phyloP scores from a whole-genome alignment of 2,113 vertebrate genomes.

The Hydropotes inermis region DNA sequence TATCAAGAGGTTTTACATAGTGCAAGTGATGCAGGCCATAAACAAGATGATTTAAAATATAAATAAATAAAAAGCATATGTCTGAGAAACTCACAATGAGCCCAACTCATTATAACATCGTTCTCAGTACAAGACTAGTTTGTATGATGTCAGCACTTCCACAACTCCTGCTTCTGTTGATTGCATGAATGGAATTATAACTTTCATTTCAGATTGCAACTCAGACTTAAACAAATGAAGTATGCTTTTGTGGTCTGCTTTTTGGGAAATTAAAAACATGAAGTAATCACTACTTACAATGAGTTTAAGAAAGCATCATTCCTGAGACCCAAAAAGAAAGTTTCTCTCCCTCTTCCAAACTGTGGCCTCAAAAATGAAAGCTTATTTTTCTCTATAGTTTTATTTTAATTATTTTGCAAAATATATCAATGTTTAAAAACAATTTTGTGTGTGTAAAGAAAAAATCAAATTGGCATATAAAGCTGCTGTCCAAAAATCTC shows the following conservation, averaged over 20 bases:
- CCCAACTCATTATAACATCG: constrained; percentile 49
- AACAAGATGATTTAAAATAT: constrained; percentile 65
- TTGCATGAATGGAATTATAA: constrained; percentile 62
- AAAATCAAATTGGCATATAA: background rate
- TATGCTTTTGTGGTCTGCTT: background rate
- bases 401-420: background rate
- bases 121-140: constrained; percentile 42
- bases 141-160: constrained; percentile 58
- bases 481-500: background rate
- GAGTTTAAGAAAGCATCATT: background rate
- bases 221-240: background rate
- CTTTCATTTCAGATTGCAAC: constrained; percentile 56
- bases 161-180: constrained; percentile 43
- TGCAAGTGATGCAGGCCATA: constrained; percentile 68
- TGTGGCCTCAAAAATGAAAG: background rate
- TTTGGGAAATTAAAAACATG: background rate
- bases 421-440: background rate
- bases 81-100: constrained; percentile 57
- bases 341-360: background rate
- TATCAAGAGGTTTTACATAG: constrained; percentile 60
- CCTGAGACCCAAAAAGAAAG: background rate
- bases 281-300: background rate
- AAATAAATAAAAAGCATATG: background rate
- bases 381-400: background rate
- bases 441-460: background rate